Evolutionary conservation across 2,113 vertebrate genomes (phyloP).

Genomic region (Neofelis nebulosa): DNA sequence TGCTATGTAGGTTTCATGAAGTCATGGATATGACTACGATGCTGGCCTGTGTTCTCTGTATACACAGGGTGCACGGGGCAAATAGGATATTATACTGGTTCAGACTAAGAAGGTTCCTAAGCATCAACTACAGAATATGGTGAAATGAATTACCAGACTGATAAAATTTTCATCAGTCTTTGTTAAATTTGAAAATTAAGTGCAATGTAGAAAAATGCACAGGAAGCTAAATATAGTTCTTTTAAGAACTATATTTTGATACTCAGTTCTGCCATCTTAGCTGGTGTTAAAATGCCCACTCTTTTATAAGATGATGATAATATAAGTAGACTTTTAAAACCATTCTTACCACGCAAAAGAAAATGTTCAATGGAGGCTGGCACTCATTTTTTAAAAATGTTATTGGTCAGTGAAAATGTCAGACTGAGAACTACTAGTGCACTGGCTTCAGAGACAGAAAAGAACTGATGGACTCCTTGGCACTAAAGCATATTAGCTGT

Average conservation of each 20-base stretch:
- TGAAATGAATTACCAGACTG: background rate
- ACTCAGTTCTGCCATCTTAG: background rate
- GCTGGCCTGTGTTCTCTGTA: background rate
- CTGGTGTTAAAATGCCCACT: background rate
- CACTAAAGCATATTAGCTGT: background rate
- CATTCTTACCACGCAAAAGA: slow-evolving; percentile 28
- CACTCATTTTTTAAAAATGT: background rate
- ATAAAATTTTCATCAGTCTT: background rate
- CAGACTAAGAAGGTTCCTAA: background rate
- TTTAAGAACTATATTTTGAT: slow-evolving; percentile 17
- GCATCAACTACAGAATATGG: background rate
- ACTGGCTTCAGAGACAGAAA: background rate
- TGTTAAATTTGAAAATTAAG: slow-evolving; percentile 33
- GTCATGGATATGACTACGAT: background rate
- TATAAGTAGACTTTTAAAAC: background rate
- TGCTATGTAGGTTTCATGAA: background rate
- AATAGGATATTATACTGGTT: background rate
- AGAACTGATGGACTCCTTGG: background rate
- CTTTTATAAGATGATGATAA: slow-evolving; percentile 2
- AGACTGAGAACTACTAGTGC: background rate
- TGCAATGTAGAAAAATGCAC: background rate
- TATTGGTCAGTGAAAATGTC: slow-evolving; percentile 42
- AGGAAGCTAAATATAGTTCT: slow-evolving; percentile 27
- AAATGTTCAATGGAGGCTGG: slow-evolving; percentile 10
- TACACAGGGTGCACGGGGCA: background rate